Evolutionary conservation across 2,888 invertebrate genomes (phyloP).

Genomic region (Polyploca ridens): DNA sequence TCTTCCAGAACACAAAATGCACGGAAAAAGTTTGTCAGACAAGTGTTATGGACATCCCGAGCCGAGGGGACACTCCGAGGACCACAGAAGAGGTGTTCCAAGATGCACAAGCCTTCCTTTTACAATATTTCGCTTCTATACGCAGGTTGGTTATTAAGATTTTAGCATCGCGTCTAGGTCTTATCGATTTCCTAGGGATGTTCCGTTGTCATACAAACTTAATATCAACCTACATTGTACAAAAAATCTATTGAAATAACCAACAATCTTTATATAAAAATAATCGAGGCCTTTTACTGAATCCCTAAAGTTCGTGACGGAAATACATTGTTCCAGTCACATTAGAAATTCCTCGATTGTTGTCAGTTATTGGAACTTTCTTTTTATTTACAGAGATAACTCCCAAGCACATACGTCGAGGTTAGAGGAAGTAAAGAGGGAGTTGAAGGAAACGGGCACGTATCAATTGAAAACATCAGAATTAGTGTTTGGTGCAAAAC

Average conservation of each 20-base stretch:
- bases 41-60: slow-evolving; percentile 89
- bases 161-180: background rate
- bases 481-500: slow-evolving; percentile 95
- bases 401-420: slow-evolving; percentile 91
- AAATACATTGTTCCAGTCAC: slow-evolving; percentile 2
- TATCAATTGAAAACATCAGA: slow-evolving; percentile 96
- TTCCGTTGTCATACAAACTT: too few relatives aligned
- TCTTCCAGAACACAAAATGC: slow-evolving; percentile 86
- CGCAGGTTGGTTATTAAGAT: slow-evolving; percentile 87
- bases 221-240: too few relatives aligned
- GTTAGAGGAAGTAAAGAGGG: slow-evolving; percentile 91
- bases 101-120: slow-evolving; percentile 94
- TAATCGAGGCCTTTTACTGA: background rate
- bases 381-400: slow-evolving; percentile 84
- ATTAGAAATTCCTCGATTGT: background rate
- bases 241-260: background rate
- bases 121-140: slow-evolving; percentile 95
- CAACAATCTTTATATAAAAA: slow-evolving; percentile 2
- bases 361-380: slow-evolving; percentile 16
- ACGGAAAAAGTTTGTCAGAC: slow-evolving; percentile 89
- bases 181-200: too few relatives aligned
- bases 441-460: slow-evolving; percentile 89
- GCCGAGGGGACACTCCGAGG: slow-evolving; percentile 85
- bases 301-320: background rate
- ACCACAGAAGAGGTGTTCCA: slow-evolving; percentile 88